Conservation (phyloP, 2,797 vertebrate genomes). For the Lutjanus campechanus region DNA sequence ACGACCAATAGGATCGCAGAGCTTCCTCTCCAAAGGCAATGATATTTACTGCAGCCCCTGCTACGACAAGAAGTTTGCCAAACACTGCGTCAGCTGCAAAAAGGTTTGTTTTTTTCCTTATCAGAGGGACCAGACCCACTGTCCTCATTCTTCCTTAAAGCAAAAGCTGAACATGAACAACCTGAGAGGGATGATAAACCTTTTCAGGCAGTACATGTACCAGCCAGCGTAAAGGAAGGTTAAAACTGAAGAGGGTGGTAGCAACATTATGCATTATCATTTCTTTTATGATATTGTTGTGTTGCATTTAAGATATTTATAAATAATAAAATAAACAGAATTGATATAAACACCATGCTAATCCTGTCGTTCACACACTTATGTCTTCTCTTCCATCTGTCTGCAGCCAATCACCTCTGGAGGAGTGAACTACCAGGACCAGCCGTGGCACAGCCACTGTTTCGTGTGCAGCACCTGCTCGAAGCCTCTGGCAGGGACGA, state of each 20-base stretch:
- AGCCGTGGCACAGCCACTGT: constrained; percentile 96
- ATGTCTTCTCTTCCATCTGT: not conserved
- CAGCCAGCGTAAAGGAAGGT: no score
- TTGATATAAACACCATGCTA: not conserved
- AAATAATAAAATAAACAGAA: no score
- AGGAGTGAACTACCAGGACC: constrained; percentile 96
- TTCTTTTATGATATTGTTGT: not conserved
- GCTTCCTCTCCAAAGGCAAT: constrained; percentile 94
- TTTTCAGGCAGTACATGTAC: not conserved
- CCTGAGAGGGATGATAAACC: not conserved
- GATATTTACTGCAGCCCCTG: constrained; percentile 94
- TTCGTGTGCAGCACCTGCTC: constrained; percentile 95
- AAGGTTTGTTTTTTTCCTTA: constrained; percentile 81
- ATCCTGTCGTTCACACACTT: not conserved
- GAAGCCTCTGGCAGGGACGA: constrained; percentile 91
- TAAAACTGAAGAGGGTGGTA: not conserved
- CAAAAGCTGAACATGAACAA: not conserved
- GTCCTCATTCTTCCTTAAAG: not conserved
- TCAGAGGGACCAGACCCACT: not conserved
- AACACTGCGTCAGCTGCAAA: constrained; percentile 94
- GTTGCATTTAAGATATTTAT: not conserved
- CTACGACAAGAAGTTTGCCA: constrained; percentile 95
- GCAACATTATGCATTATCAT: not conserved
- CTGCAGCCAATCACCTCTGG: constrained; percentile 93
- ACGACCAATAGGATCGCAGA: constrained; percentile 92